Evolutionary conservation across 1,140 invertebrate genomes (phyloP), one percentile per base, ranked within the genome.

Genomic region (Matsumurasca onukii): DNA sequence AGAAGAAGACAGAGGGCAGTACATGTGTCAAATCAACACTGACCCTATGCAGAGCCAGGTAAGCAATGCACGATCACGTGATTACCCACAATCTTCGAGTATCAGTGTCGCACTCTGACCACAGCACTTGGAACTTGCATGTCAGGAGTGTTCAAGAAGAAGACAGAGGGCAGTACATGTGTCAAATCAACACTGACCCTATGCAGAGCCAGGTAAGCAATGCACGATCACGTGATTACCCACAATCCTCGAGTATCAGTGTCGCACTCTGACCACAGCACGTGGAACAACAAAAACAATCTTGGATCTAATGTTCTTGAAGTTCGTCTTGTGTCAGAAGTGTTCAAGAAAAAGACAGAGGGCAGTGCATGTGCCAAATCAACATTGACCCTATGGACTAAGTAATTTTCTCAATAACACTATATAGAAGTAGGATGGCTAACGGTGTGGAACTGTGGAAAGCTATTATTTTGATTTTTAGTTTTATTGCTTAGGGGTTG

Each of bases 331-430:
- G 89, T 78, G 93, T 95, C 74, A 85, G 88, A 71, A 86, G 87
- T 71, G 92, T 94, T 48, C 88, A 89, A 75, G 83, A 91, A 73
- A 89, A 91, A 75, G 94, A 97, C 81, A 82, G 91, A 49, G 94
- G 94, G 70, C 86, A 89, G 75, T 93, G 93, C 77, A 95, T 95
- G 91, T 96, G 94, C 82, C 94, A 97, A 84, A 89, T 96, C 75
- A 95, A 96, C 79, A 94, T 94, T 69, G 90, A 95, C 80, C 93
- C 94, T 17, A 95, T 97, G 91, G n/a, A n/a, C n/a, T n/a, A n/a
- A n/a, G n/a, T n/a, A n/a, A n/a, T n/a, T n/a, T n/a, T n/a, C n/a
- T n/a, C n/a, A n/a, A n/a, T n/a, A n/a, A n/a, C n/a, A n/a, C n/a
- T n/a, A n/a, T n/a, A n/a, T n/a, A n/a, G n/a, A n/a, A n/a, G n/a